Evolutionary conservation across 2,888 invertebrate genomes (phyloP), one percentile per base, ranked within the genome.

Genomic region (Plagodis pulveraria): DNA sequence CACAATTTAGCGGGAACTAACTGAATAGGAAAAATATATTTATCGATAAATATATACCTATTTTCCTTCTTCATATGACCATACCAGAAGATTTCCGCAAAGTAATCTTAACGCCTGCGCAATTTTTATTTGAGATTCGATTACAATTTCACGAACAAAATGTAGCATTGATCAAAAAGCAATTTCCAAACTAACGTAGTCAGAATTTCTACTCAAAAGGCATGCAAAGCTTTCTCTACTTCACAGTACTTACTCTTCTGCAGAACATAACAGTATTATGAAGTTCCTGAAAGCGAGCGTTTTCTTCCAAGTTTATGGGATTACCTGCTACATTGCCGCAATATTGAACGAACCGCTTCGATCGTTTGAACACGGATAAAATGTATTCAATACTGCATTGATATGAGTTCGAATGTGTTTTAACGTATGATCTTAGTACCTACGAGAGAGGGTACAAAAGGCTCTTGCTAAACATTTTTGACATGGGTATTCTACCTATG

Each of bases 241-340:
- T 53, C 49, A 38, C 53, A 67, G 52, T 63, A 58, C 55, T 49
- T 62, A 63, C 65, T 62, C 69, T 59, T 58, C 52, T 50, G 64
- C 55, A 63, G 62, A 71, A 65, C 72, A 72, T 80, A 77, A 74
- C 66, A 70, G 65, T 74, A 71, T 78, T 74, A 74, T 72, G 67
- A 78, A 77, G 71, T 73, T 80, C 63, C 61, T 66, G 68, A 69
- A 73, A 70, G 71, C 67, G 67, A 71, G 65, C 68, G 65, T 72
- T 73, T 73, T 69, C 68, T 67, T 62, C 56, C 63, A 63, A 70
- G 70, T 76, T 77, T 77, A 80, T 74, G 69, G 69, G 74, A 78
- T 79, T 77, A 76, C 69, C 68, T 70, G 65, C 63, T 58, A 68
- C 65, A 58, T 63, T 56, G 61, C 61, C 53, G 56, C 67, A 51